Conservation (phyloP, 2,888 invertebrate genomes). For the Leucophenga montana region DNA sequence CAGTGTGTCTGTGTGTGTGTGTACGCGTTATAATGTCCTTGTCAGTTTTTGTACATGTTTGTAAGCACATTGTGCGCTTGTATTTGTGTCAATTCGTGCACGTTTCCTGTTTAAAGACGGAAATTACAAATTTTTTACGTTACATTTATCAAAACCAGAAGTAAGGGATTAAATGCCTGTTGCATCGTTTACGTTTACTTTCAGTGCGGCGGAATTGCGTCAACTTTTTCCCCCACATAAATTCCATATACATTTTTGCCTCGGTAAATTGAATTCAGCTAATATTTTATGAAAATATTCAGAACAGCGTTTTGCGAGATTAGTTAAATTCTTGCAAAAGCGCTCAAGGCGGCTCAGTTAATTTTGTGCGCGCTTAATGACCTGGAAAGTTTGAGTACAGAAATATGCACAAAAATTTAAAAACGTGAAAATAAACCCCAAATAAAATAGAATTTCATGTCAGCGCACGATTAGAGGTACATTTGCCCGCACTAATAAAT, state of each 20-base stretch:
- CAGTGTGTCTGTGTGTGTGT: conserved; percentile 17
- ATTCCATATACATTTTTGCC: conserved; percentile 52
- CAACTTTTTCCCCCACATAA: not conserved
- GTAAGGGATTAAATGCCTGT: conserved; percentile 21
- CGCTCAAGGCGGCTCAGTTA: not conserved
- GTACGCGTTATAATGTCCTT: not conserved
- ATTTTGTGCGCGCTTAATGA: not conserved
- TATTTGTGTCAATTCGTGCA: conserved; percentile 15
- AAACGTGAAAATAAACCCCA: conserved; percentile 21
- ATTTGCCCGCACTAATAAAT: not conserved
- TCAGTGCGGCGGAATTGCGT: not conserved
- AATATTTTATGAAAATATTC: conserved; percentile 1
- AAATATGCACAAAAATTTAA: conserved; percentile 30
- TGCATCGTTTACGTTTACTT: not conserved
- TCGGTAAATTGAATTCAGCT: conserved; percentile 57
- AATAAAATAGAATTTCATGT: conserved; percentile 36
- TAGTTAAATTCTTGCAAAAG: conserved; percentile 1
- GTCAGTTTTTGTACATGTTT: conserved; percentile 1
- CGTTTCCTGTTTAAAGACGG: conserved; percentile 30
- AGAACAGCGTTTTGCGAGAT: not conserved
- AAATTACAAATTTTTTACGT: conserved; percentile 33
- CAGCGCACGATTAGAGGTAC: conserved; percentile 22
- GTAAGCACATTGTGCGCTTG: not conserved
- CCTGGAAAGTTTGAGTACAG: conserved; percentile 18
- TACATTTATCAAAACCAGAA: conserved; percentile 13